A percentile compares a stretch with the other conserved stretches of the same genome.
These are phyloP conservation scores for Nephrotoma flavescens DNA, from an alignment of 2,888 invertebrate species.

Conservation along the genomic window DNA sequence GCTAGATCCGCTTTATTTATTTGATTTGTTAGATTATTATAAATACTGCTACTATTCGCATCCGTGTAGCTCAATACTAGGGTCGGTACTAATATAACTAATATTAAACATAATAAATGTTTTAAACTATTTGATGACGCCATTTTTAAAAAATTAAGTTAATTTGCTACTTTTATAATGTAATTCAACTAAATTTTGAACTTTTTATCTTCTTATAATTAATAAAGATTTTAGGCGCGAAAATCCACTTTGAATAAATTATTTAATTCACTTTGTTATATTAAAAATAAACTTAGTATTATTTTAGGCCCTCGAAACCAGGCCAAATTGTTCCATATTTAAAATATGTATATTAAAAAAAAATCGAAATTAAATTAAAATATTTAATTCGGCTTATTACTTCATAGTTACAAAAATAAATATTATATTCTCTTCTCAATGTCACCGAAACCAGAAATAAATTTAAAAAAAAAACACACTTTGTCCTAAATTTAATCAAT, in stretches of 20 bases:
- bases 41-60: background rate
- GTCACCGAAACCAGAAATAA: background rate
- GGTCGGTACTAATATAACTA: background rate
- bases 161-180: background rate
- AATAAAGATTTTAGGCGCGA: background rate
- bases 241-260: background rate
- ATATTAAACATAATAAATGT: background rate
- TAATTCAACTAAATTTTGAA: background rate
- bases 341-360: background rate
- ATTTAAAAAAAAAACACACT: background rate
- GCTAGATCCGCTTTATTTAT: conserved; percentile 11
- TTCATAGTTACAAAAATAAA: background rate
- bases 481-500: background rate
- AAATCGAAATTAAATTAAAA: background rate
- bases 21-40: background rate
- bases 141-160: background rate
- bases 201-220: background rate
- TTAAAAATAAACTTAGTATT: background rate
- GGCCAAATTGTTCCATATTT: background rate
- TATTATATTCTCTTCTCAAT: background rate
- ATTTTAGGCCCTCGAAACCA: background rate
- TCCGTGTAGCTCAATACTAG: background rate
- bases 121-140: background rate
- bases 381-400: background rate
- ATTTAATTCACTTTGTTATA: background rate